Conservation (phyloP, 2,113 vertebrate species). For the Bambusicola thoracicus region DNA sequence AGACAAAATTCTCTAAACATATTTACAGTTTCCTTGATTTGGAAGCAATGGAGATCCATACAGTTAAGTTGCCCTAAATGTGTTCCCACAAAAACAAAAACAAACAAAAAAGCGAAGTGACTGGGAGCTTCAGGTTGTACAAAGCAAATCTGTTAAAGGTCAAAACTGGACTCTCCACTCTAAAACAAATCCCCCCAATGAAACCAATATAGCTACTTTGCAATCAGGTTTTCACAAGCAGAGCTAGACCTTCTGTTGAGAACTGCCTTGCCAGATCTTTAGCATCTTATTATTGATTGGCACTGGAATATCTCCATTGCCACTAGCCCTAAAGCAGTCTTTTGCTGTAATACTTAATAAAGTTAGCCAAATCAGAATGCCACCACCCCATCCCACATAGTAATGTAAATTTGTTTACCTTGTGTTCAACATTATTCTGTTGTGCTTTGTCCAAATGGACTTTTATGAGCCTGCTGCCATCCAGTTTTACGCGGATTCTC, state of each 20-base stretch:
- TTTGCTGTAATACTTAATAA: background rate
- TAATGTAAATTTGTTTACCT: conserved; percentile 76
- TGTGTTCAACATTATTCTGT: conserved; percentile 99
- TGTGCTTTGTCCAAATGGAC: conserved; percentile 98
- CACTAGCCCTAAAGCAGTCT: background rate
- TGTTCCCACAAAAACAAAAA: background rate
- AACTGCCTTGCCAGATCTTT: background rate
- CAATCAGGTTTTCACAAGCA: background rate
- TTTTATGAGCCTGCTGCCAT: conserved; percentile 97
- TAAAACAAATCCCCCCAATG: background rate
- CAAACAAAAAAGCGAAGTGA: rapidly evolving
- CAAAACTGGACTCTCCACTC: background rate
- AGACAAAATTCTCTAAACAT: background rate
- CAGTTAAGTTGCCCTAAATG: background rate
- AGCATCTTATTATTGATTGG: background rate
- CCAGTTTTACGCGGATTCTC: conserved; percentile 94
- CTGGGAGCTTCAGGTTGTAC: background rate
- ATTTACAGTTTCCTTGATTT: background rate
- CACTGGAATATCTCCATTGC: background rate
- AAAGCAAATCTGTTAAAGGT: background rate
- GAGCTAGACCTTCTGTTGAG: background rate
- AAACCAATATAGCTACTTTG: background rate
- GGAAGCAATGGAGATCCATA: background rate
- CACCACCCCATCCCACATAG: background rate
- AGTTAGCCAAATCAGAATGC: background rate